These are phyloP conservation scores for Antitype chi DNA, from an alignment of 2,888 invertebrate species.

Conservation along the genomic window DNA sequence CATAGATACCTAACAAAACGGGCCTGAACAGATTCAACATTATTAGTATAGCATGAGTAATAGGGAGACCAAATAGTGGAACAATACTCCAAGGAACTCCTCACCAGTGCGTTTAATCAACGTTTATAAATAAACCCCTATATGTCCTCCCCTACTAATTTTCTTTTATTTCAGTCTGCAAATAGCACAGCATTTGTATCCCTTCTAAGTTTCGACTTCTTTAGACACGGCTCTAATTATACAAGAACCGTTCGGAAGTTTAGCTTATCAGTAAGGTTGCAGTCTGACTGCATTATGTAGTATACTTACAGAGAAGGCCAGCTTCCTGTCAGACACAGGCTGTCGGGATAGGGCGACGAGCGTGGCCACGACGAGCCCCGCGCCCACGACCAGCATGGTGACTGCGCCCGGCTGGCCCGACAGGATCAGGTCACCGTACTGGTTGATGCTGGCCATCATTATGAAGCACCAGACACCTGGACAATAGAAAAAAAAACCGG, in stretches of 20 bases:
- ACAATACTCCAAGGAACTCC: too few species aligned
- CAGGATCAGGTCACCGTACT: constrained; percentile 75
- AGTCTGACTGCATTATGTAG: not conserved
- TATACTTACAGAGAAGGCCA: constrained; percentile 91
- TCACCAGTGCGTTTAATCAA: too few species aligned
- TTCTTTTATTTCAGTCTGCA: not conserved
- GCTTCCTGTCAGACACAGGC: constrained; percentile 91
- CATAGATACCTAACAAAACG: too few species aligned
- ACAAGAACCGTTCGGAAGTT: not conserved
- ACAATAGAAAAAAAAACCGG: not conserved
- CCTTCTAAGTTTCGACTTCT: not conserved
- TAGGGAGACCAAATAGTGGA: too few species aligned
- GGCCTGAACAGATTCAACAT: too few species aligned
- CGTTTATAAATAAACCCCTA: too few species aligned
- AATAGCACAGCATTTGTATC: not conserved
- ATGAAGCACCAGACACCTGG: constrained; percentile 83
- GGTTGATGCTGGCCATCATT: constrained; percentile 80
- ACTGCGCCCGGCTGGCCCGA: constrained; percentile 74
- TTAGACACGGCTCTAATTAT: not conserved
- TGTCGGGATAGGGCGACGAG: constrained; percentile 91
- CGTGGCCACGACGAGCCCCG: constrained; percentile 82
- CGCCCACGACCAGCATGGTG: constrained; percentile 60
- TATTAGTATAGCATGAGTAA: too few species aligned
- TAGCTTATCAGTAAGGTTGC: not conserved
- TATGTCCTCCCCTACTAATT: not conserved